These are phyloP conservation scores for Scaptomyza caliginosa DNA, from an alignment of 2,888 invertebrate genomes.

Conservation along the genomic window DNA sequence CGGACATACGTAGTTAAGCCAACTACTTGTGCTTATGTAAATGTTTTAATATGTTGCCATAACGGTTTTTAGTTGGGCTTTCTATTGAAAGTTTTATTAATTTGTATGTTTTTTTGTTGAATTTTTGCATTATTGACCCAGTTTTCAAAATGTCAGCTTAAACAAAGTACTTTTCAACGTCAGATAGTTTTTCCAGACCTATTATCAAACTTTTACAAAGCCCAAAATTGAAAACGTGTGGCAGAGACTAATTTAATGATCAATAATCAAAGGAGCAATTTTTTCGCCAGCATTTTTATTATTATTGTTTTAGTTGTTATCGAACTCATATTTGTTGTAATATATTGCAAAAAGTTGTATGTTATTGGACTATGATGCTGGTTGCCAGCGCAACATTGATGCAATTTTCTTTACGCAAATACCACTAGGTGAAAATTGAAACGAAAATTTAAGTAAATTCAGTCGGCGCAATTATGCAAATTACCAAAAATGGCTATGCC, in stretches of 20 bases:
- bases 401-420: conserved; percentile 64
- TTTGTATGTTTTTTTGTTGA: neutral
- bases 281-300: conserved; percentile 4
- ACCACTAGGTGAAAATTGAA: conserved; percentile 53
- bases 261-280: conserved; percentile 52
- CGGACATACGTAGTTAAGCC: conserved; percentile 4
- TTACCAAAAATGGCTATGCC: conserved; percentile 40
- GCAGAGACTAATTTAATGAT: conserved; percentile 68
- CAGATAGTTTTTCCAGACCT: too few species aligned
- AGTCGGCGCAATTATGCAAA: conserved; percentile 70
- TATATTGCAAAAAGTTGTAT: conserved; percentile 31
- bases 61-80: neutral
- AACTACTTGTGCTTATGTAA: conserved; percentile 22
- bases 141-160: neutral
- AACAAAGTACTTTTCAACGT: neutral
- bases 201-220: conserved; percentile 38
- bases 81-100: neutral
- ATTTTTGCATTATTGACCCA: neutral
- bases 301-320: conserved; percentile 12
- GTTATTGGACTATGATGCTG: conserved; percentile 37
- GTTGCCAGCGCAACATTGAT: conserved; percentile 35
- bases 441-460: conserved; percentile 61
- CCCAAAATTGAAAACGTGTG: conserved; percentile 73
- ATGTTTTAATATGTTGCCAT: neutral
- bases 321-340: conserved; percentile 46